phyloP scores from a whole-genome alignment of 92 coral and sea anemone genomes.

The Micromussa lordhowensis region DNA sequence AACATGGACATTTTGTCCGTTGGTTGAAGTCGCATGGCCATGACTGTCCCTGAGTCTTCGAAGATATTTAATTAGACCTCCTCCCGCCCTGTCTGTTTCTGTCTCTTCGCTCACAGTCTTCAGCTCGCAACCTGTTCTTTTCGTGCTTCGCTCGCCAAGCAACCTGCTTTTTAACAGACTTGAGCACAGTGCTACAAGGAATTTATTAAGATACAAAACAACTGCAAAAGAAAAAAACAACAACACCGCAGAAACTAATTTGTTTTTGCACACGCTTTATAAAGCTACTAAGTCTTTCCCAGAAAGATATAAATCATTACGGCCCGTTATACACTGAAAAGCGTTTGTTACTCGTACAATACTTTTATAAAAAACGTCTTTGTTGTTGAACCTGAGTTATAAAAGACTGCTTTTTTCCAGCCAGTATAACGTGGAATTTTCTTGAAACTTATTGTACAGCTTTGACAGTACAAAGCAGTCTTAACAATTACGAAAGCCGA shows the following conservation, averaged over 20 bases:
- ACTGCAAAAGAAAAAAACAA: neutral
- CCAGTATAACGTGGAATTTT: neutral
- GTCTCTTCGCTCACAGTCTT: no score
- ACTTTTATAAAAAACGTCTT: neutral
- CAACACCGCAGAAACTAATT: neutral
- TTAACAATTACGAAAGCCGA: neutral
- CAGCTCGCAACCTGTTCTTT: no score
- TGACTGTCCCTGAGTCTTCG: no score
- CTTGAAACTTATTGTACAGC: neutral
- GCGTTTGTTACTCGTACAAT: neutral
- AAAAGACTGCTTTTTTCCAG: neutral
- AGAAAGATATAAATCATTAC: slow-evolving; percentile 61
- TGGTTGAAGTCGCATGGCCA: no score
- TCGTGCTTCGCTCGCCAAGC: no score
- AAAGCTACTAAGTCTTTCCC: slow-evolving; percentile 75
- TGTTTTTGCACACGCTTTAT: slow-evolving; percentile 43
- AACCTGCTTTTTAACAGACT: neutral
- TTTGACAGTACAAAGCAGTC: neutral
- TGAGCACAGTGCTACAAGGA: neutral
- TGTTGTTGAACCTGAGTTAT: neutral
- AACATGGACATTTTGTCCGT: no score
- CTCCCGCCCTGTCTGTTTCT: no score
- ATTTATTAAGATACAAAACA: neutral
- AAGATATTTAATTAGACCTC: no score
- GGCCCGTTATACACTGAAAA: slow-evolving; percentile 7